These are phyloP conservation scores for Ellobius talpinus DNA, from an alignment of 2,113 vertebrate species.

Conservation along the genomic window DNA sequence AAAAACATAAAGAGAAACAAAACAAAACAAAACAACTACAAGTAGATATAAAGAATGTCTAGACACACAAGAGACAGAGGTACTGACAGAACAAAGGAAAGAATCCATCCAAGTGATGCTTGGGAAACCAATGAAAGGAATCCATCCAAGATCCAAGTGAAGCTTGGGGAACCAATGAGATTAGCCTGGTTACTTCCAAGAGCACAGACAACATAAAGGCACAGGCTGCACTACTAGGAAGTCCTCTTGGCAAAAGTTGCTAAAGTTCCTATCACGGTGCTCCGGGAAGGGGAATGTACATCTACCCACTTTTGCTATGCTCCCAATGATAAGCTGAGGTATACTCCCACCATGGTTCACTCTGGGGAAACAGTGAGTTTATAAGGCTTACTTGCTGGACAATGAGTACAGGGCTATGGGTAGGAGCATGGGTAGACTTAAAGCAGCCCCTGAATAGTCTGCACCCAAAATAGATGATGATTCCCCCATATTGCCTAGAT, in stretches of 20 bases:
- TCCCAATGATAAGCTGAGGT: not conserved
- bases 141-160: not conserved
- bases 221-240: not conserved
- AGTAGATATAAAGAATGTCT: not conserved
- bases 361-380: not conserved
- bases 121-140: too few relatives aligned
- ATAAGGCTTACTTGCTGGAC: not conserved
- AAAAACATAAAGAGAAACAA: not conserved
- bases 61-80: not conserved
- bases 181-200: not conserved
- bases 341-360: not conserved
- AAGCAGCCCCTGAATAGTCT: not conserved
- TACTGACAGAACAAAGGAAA: not conserved
- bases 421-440: not conserved
- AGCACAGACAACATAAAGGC: not conserved
- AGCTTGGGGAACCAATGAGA: not conserved
- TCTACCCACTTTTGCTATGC: not conserved
- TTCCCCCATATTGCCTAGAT: not conserved
- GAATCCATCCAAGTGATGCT: not conserved
- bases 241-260: not conserved
- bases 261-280: not conserved
- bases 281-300: rapidly evolving
- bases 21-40: not conserved
- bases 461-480: too few relatives aligned
- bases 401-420: not conserved